phyloP scores from a whole-genome alignment of 2,797 vertebrate genomes.

The Gambelia wislizenii region DNA sequence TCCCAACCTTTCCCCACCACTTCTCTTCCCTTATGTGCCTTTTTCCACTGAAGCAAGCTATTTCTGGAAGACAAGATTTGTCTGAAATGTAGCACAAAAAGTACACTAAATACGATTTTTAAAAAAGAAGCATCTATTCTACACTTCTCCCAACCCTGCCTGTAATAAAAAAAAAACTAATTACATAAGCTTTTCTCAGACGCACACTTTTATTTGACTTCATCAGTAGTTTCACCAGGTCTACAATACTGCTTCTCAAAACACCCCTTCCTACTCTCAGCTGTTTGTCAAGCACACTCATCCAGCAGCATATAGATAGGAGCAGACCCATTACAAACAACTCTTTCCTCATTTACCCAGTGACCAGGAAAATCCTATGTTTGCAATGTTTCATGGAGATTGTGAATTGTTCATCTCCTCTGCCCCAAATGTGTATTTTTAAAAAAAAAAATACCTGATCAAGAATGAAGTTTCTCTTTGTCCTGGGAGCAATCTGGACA shows the following conservation, averaged over 20 bases:
- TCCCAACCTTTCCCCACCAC: too few relatives aligned
- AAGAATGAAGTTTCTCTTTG: conserved; percentile 89
- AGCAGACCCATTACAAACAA: neutral
- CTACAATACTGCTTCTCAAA: neutral
- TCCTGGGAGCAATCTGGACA: conserved; percentile 86
- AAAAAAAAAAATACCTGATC: conserved; percentile 80
- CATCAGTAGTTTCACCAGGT: neutral
- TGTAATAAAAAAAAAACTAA: neutral
- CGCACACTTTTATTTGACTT: neutral
- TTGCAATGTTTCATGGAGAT: neutral
- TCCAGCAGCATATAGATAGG: neutral
- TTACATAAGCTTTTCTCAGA: neutral
- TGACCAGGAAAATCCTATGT: neutral
- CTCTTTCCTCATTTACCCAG: neutral
- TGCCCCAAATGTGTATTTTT: neutral
- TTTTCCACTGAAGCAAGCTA: too few relatives aligned
- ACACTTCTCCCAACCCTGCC: neutral
- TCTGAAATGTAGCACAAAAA: too few relatives aligned
- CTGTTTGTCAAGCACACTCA: neutral
- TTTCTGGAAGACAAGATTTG: too few relatives aligned
- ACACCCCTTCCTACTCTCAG: neutral
- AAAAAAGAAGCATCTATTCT: neutral
- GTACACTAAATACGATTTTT: too few relatives aligned
- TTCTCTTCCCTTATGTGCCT: too few relatives aligned
- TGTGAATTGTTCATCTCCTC: neutral